phyloP scores from a whole-genome alignment of 2,113 vertebrate species.

The Spheniscus mendiculus region DNA sequence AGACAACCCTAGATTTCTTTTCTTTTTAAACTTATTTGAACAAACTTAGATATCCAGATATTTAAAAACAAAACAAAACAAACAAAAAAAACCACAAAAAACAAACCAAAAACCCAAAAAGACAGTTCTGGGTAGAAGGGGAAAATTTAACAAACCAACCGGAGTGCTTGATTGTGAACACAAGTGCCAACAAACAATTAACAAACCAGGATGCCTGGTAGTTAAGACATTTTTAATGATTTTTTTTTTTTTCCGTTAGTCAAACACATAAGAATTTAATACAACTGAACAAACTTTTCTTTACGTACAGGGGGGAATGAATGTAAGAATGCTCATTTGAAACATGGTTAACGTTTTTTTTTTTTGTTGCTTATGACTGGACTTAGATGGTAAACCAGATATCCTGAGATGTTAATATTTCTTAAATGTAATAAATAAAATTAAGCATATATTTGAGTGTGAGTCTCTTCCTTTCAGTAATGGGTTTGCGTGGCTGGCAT shows the following conservation, averaged over 20 bases:
- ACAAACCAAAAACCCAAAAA: not conserved
- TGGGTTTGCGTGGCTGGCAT: not conserved
- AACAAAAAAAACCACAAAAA: not conserved
- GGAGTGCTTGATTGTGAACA: slow-evolving; percentile 64
- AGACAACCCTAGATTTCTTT: slow-evolving; percentile 42
- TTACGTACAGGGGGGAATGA: slow-evolving; percentile 54
- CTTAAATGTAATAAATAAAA: slow-evolving; percentile 82
- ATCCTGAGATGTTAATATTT: slow-evolving; percentile 82
- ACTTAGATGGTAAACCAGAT: slow-evolving; percentile 76
- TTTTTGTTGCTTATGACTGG: slow-evolving; percentile 80
- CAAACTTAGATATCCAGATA: slow-evolving; percentile 36
- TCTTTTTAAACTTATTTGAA: slow-evolving; percentile 34
- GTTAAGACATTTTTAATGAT: slow-evolving; percentile 56
- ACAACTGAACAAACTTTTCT: slow-evolving; percentile 68
- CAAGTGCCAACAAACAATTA: slow-evolving; percentile 70
- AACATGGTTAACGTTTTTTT: slow-evolving; percentile 75
- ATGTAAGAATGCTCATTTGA: slow-evolving; percentile 78
- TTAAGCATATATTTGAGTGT: slow-evolving; percentile 66
- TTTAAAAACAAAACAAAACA: not conserved
- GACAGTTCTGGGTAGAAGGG: slow-evolving; percentile 18
- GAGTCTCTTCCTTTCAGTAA: slow-evolving; percentile 66
- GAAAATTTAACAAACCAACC: slow-evolving; percentile 47
- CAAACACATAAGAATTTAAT: slow-evolving; percentile 51
- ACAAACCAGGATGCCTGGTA: slow-evolving; percentile 70
- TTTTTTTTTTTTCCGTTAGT: slow-evolving; percentile 52